Evolutionary conservation across 2,797 vertebrate species (phyloP).

Genomic region (Lateolabrax maculatus): DNA sequence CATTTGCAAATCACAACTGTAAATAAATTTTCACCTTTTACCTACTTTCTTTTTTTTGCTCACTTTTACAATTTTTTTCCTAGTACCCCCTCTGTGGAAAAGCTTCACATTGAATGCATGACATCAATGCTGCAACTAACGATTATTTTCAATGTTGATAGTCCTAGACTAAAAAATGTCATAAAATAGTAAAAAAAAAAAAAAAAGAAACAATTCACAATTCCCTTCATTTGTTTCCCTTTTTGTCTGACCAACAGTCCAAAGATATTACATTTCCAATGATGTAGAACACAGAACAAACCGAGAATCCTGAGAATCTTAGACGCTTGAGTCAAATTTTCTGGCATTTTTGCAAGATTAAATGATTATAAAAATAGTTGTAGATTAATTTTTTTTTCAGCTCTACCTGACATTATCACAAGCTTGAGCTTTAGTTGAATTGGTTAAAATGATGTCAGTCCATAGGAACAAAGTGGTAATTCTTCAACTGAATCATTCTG

Average conservation of each 20-base stretch:
- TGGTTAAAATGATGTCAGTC: not conserved
- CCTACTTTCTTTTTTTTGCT: too few relatives aligned
- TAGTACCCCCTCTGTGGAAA: not conserved
- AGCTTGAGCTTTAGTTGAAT: conserved; percentile 1
- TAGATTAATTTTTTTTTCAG: not conserved
- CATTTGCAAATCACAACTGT: not conserved
- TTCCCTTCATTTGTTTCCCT: too few relatives aligned
- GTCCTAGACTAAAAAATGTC: not conserved
- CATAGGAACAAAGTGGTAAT: not conserved
- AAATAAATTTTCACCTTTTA: not conserved
- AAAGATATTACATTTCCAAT: too few relatives aligned
- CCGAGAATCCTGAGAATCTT: not conserved
- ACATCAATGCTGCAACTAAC: not conserved
- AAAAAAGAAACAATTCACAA: too few relatives aligned
- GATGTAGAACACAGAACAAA: not conserved
- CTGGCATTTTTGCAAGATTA: not conserved
- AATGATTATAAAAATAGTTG: not conserved
- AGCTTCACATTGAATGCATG: too few relatives aligned
- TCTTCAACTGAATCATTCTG: conserved; percentile 10
- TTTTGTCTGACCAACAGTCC: not conserved
- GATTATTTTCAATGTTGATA: too few relatives aligned
- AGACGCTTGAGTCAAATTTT: not conserved
- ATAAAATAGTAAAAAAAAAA: not conserved
- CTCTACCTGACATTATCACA: not conserved
- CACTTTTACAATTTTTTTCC: not conserved